These are phyloP conservation scores for Drosophila imparisetae DNA, from an alignment of 2,888 invertebrate species.

Conservation along the genomic window DNA sequence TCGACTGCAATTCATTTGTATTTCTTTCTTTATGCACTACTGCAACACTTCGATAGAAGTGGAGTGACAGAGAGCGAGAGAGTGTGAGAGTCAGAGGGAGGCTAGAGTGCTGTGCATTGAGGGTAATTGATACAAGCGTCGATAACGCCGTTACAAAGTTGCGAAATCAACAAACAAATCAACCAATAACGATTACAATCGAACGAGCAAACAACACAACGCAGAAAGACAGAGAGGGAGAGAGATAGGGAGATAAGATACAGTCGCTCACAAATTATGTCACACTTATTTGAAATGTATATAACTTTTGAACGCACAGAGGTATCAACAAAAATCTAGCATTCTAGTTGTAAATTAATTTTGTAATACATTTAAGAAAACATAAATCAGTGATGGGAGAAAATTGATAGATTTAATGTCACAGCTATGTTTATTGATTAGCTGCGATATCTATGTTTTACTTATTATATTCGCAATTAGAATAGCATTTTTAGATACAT, in stretches of 20 bases:
- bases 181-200: slow-evolving; percentile 31
- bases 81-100: slow-evolving; percentile 1
- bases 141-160: slow-evolving; percentile 48
- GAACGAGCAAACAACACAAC: not conserved
- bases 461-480: not conserved
- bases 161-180: slow-evolving; percentile 44
- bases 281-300: not conserved
- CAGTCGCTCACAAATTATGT: not conserved
- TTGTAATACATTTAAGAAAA: not conserved
- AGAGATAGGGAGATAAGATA: not conserved
- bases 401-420: not conserved
- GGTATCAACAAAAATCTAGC: not conserved
- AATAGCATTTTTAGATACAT: not conserved
- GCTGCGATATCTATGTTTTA: not conserved
- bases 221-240: not conserved
- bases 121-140: slow-evolving; percentile 32
- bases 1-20: slow-evolving; percentile 17
- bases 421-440: not conserved
- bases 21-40: slow-evolving; percentile 30
- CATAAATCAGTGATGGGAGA: not conserved
- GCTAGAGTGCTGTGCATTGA: not conserved
- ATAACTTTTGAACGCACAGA: not conserved
- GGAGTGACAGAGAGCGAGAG: slow-evolving; percentile 3
- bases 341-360: not conserved
- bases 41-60: slow-evolving; percentile 13